Percentiles rank a stretch among this genome's conserved stretches.
Evolutionary conservation across 2,797 vertebrate genomes (phyloP).

Genomic region (Lagocephalus sceleratus): DNA sequence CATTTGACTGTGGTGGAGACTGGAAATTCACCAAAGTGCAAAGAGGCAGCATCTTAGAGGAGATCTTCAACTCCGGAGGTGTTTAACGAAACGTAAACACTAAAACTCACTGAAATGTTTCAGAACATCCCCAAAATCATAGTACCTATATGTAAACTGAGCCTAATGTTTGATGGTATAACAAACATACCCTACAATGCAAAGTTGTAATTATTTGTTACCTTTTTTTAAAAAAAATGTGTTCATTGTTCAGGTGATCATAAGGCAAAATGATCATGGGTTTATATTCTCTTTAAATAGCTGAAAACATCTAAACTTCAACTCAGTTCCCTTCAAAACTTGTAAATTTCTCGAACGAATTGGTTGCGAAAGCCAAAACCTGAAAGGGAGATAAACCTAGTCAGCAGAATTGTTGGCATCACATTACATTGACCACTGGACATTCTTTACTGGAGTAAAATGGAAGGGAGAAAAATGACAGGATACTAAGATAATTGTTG

Average conservation of each 20-base stretch:
- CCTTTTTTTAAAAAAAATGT: slow-evolving; percentile 5
- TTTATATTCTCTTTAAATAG: too few relatives aligned
- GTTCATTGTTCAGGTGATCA: background rate
- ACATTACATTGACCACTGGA: too few relatives aligned
- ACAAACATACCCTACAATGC: slow-evolving; percentile 1
- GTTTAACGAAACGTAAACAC: slow-evolving; percentile 16
- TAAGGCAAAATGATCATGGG: background rate
- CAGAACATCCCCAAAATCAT: slow-evolving; percentile 7
- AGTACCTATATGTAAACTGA: slow-evolving; percentile 1
- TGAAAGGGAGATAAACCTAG: too few relatives aligned
- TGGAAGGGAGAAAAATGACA: too few relatives aligned
- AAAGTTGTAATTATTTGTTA: too few relatives aligned
- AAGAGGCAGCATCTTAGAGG: background rate
- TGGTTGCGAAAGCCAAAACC: too few relatives aligned
- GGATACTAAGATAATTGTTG: too few relatives aligned
- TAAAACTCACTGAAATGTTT: slow-evolving; percentile 33
- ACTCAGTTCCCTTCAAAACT: too few relatives aligned
- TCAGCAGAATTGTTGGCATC: too few relatives aligned
- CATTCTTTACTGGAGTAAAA: too few relatives aligned
- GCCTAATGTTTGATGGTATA: slow-evolving; percentile 4
- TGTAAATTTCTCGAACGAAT: too few relatives aligned
- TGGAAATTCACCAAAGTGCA: background rate
- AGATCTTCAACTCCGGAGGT: slow-evolving; percentile 5
- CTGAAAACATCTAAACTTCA: too few relatives aligned
- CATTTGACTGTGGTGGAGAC: slow-evolving; percentile 29